Percentiles rank a stretch among this genome's conserved stretches.
These are phyloP conservation scores for Diglossa cyanea DNA, from an alignment of 2,797 vertebrate genomes.

Conservation along the genomic window DNA sequence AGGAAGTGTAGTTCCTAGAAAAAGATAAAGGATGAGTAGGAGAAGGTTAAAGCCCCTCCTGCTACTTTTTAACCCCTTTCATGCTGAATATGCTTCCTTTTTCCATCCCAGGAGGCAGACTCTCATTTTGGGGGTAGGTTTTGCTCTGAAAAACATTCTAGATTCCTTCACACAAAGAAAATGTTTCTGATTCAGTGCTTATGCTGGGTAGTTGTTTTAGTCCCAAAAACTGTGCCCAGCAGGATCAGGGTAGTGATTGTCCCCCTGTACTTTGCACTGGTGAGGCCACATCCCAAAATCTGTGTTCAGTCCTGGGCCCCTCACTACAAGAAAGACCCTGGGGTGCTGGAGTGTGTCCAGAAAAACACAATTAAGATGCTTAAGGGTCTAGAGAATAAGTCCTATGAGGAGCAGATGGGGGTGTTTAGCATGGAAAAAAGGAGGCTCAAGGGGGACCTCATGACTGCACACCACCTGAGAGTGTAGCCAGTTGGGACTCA, in stretches of 20 bases:
- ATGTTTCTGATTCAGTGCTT: neutral
- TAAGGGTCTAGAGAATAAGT: neutral
- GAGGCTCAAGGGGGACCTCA: neutral
- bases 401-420: neutral
- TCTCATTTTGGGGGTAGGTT: neutral
- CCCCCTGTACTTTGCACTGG: neutral
- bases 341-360: fast-evolving
- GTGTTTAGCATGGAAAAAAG: neutral
- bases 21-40: neutral
- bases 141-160: neutral
- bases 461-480: neutral
- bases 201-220: neutral
- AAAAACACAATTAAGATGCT: neutral
- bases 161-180: neutral
- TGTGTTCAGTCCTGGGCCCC: neutral
- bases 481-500: neutral
- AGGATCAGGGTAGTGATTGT: neutral
- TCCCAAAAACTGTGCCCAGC: neutral
- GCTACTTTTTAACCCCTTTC: neutral
- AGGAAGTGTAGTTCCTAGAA: neutral
- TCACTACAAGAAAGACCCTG: neutral
- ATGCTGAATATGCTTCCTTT: neutral
- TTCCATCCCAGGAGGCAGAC: neutral
- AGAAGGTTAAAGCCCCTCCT: neutral
- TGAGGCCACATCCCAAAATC: neutral